Conservation (phyloP, 1,140 invertebrate genomes). For the Lucilia cuprina region DNA sequence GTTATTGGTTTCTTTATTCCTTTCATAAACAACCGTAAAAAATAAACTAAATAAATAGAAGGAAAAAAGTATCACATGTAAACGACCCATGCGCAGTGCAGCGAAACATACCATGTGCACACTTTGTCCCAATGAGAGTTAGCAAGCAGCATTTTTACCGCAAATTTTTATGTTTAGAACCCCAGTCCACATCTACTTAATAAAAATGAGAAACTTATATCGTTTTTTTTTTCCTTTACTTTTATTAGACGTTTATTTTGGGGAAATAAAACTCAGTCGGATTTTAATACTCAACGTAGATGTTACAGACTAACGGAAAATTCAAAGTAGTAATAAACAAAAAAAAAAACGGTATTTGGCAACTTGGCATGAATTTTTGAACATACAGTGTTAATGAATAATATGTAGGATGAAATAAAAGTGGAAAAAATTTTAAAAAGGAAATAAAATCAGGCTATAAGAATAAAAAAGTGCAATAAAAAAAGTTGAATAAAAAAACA, state of each 20-base stretch:
- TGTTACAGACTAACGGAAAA: background rate
- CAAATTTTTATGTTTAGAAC: constrained; percentile 1
- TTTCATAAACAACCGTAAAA: background rate
- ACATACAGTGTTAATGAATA: background rate
- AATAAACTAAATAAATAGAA: background rate
- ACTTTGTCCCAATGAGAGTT: background rate
- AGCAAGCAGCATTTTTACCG: background rate
- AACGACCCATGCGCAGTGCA: background rate
- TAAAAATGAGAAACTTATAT: background rate
- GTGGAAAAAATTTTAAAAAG: background rate
- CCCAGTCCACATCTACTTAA: too few relatives aligned
- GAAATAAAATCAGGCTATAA: background rate
- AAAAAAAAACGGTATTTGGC: background rate
- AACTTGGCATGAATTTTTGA: background rate
- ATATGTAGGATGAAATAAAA: background rate
- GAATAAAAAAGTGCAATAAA: background rate
- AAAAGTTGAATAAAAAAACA: background rate
- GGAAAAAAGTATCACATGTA: background rate
- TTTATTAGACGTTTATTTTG: background rate
- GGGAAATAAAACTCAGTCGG: background rate
- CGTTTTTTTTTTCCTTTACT: background rate
- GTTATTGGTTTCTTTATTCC: too few relatives aligned
- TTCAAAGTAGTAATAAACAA: background rate
- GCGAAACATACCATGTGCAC: background rate
- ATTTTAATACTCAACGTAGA: constrained; percentile 1